phyloP scores from a whole-genome alignment of 2,888 invertebrate genomes.

The Disparrhopalites patrizii region DNA sequence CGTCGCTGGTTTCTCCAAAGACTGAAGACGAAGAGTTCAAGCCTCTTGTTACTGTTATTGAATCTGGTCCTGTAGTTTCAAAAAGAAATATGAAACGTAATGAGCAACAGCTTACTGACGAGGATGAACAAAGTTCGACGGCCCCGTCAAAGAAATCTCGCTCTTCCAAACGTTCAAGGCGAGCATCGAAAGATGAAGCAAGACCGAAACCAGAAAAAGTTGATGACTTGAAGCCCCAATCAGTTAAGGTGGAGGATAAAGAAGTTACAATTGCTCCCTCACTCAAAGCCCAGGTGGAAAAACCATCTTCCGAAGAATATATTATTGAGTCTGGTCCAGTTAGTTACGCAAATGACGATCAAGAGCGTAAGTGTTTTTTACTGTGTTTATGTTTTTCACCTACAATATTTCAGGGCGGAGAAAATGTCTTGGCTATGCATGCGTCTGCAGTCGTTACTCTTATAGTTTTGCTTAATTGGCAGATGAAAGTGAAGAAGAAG shows the following conservation, averaged over 20 bases:
- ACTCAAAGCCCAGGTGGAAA: background rate
- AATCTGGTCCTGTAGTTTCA: constrained; percentile 46
- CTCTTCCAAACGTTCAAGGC: background rate
- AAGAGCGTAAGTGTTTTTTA: constrained; percentile 4
- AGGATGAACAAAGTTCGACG: background rate
- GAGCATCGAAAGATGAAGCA: background rate
- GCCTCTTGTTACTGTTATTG: constrained; percentile 40
- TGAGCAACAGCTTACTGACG: constrained; percentile 1
- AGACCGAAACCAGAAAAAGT: background rate
- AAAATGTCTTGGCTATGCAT: too few species aligned
- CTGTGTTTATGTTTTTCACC: too few species aligned
- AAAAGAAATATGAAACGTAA: constrained; percentile 15
- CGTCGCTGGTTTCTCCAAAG: background rate
- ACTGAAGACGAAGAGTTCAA: constrained; percentile 18
- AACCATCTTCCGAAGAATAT: constrained; percentile 1
- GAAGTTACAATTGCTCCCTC: background rate
- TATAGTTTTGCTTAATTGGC: constrained; percentile 7
- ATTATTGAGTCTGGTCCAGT: constrained; percentile 26
- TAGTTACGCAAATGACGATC: constrained; percentile 20
- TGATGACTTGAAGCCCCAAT: constrained; percentile 10
- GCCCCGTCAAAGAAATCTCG: constrained; percentile 16
- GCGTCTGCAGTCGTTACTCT: too few species aligned
- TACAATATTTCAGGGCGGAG: too few species aligned
- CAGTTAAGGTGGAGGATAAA: background rate
- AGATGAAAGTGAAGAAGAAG: constrained; percentile 47